Evolutionary conservation across 2,888 invertebrate species (phyloP).

Genomic region (Zygogramma bicolorata): DNA sequence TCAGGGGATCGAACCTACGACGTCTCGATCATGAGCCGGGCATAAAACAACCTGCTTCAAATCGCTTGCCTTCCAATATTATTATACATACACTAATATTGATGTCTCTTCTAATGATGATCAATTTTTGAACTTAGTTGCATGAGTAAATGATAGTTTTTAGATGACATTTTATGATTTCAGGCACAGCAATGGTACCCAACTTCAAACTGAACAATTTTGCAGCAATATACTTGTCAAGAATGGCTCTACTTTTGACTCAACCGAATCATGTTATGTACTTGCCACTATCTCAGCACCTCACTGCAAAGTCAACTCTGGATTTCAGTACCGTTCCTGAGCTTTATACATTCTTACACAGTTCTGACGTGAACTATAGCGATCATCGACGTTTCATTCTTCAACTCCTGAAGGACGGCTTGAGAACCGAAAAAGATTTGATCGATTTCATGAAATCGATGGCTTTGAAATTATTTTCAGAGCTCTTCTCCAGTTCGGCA

Average conservation of each 20-base stretch:
- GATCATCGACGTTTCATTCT: constrained; percentile 84
- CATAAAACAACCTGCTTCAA: too few species aligned
- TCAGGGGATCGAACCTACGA: too few species aligned
- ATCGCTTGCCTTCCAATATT: too few species aligned
- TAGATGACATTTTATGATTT: constrained; percentile 34
- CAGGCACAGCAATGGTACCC: constrained; percentile 53
- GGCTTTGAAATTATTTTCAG: constrained; percentile 82
- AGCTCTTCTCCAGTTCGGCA: constrained; percentile 75
- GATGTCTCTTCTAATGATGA: too few species aligned
- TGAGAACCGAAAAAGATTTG: constrained; percentile 81
- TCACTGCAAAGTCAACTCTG: constrained; percentile 74
- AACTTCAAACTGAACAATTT: constrained; percentile 62
- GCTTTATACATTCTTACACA: constrained; percentile 86
- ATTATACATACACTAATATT: too few species aligned
- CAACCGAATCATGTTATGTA: constrained; percentile 83
- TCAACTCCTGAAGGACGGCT: constrained; percentile 80
- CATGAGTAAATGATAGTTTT: too few species aligned
- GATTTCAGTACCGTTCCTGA: constrained; percentile 88
- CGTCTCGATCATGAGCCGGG: too few species aligned
- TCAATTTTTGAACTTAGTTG: too few species aligned
- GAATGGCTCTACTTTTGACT: constrained; percentile 77
- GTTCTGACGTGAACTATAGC: constrained; percentile 77
- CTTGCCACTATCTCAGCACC: constrained; percentile 71
- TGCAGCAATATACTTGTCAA: constrained; percentile 78
- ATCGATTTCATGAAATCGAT: constrained; percentile 79